Percentiles rank a stretch among this genome's conserved stretches.
Evolutionary conservation across 1,140 invertebrate species (phyloP).

Genomic region (Drosophila carrolli): DNA sequence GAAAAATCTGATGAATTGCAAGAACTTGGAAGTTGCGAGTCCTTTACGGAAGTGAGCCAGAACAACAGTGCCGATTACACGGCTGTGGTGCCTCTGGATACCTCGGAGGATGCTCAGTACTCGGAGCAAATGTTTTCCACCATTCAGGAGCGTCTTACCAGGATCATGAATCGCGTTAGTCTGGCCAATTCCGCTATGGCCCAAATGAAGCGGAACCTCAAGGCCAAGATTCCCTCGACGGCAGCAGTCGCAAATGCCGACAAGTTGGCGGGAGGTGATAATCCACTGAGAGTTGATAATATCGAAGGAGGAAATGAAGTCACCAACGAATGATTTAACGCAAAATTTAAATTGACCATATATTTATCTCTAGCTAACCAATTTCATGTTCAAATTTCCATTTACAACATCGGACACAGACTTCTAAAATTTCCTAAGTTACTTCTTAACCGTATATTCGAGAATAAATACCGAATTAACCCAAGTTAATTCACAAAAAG

Average conservation of each 20-base stretch:
- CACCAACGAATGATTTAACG: neutral
- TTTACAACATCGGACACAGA: too few species aligned
- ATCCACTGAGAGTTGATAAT: neutral
- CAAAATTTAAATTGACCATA: neutral
- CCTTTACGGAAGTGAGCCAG: neutral
- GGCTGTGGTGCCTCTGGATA: slow-evolving; percentile 10
- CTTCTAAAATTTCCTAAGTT: too few species aligned
- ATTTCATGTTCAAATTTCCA: too few species aligned
- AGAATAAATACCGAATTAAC: neutral
- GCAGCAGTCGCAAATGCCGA: neutral
- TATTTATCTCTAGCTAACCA: too few species aligned
- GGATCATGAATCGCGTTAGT: slow-evolving; percentile 10
- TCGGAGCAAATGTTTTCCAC: slow-evolving; percentile 24
- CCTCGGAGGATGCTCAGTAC: slow-evolving; percentile 25
- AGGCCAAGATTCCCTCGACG: neutral
- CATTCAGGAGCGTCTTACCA: slow-evolving; percentile 19
- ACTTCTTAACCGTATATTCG: too few species aligned
- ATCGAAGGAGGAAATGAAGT: neutral
- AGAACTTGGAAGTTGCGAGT: neutral
- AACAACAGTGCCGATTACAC: neutral
- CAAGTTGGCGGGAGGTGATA: slow-evolving; percentile 27
- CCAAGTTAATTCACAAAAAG: neutral
- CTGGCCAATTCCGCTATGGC: neutral
- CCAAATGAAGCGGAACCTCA: slow-evolving; percentile 4
- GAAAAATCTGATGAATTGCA: slow-evolving; percentile 4